Conservation (phyloP, 1,140 invertebrate genomes). For the Tenebrio molitor region DNA sequence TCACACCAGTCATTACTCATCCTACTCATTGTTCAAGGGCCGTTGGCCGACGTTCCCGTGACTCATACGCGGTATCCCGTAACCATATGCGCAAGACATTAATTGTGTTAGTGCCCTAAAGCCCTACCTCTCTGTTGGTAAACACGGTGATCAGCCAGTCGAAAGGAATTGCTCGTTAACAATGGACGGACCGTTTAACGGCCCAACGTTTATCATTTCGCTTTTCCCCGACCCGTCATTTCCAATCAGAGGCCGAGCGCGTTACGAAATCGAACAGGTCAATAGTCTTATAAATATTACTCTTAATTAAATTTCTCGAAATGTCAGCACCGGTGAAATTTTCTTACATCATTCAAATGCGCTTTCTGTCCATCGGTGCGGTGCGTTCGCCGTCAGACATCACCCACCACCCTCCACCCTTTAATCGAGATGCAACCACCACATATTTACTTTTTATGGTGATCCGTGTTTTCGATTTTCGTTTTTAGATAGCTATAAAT, state of each 20-base stretch:
- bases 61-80: constrained; percentile 47
- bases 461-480: constrained; percentile 4
- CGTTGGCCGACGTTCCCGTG: constrained; percentile 52
- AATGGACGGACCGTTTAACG: not conserved
- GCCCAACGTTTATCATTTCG: not conserved
- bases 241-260: not conserved
- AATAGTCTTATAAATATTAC: constrained; percentile 37
- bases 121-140: constrained; percentile 28
- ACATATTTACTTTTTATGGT: constrained; percentile 21
- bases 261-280: constrained; percentile 18
- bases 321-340: constrained; percentile 36
- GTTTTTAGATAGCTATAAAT: constrained; percentile 20
- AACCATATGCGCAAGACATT: constrained; percentile 43
- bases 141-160: not conserved
- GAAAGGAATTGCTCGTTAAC: constrained; percentile 4
- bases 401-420: too few relatives aligned
- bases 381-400: too few relatives aligned
- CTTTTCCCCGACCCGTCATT: constrained; percentile 5
- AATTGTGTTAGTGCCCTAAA: constrained; percentile 34
- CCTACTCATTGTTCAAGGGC: constrained; percentile 53
- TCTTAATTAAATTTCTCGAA: constrained; percentile 32
- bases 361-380: not conserved
- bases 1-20: constrained; percentile 55
- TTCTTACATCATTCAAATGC: constrained; percentile 24
- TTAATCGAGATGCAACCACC: too few relatives aligned